Evolutionary conservation across 1,140 invertebrate species (phyloP).

Genomic region (Prorops nasuta): DNA sequence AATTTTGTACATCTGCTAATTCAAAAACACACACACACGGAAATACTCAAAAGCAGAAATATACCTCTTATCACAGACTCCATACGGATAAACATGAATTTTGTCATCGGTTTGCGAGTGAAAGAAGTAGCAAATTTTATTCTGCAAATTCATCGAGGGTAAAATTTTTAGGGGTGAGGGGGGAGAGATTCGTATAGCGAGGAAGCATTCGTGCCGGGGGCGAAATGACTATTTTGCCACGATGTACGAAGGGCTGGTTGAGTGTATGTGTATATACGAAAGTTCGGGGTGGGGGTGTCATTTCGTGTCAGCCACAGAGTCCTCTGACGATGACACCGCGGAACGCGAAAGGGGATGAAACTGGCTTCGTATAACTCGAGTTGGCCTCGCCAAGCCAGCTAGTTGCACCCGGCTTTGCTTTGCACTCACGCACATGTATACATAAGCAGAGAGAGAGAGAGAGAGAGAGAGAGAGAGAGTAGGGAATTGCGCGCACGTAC

Average conservation of each 20-base stretch:
- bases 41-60: too few relatives aligned
- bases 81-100: too few relatives aligned
- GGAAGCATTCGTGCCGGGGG: conserved; percentile 15
- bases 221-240: conserved; percentile 30
- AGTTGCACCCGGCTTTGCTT: conserved; percentile 34
- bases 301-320: conserved; percentile 55
- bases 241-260: conserved; percentile 1
- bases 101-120: too few relatives aligned
- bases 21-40: too few relatives aligned
- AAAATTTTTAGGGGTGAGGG: neutral
- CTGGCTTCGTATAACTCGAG: conserved; percentile 38
- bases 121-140: too few relatives aligned
- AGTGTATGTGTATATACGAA: neutral
- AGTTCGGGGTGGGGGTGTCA: conserved; percentile 40
- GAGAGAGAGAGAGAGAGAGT: neutral
- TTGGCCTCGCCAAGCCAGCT: conserved; percentile 37
- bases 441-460: neutral
- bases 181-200: too few relatives aligned
- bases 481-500: neutral
- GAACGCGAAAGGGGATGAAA: conserved; percentile 55
- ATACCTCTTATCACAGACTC: too few relatives aligned
- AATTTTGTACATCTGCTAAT: too few relatives aligned
- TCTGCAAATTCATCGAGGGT: too few relatives aligned
- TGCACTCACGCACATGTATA: conserved; percentile 16
- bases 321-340: conserved; percentile 55